Base-by-base conservation (phyloP, 2,888 invertebrate genomes). In the Diogma glabrata region DNA sequence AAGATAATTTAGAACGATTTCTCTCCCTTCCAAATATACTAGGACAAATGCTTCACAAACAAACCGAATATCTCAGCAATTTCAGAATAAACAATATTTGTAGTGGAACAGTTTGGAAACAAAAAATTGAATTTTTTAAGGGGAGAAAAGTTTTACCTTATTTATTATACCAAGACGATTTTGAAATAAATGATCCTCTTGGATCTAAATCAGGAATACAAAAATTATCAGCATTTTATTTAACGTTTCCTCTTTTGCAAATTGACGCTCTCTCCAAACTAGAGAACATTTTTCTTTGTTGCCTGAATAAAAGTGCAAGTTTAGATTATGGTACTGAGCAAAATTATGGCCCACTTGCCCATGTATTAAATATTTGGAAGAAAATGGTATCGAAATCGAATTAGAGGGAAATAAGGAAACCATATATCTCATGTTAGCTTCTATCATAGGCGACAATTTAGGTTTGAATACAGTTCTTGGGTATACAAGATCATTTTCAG, bases 181-280 rank as follows among this genome's bases (percentile, higher is more conserved):
- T 36, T 36, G 36, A 36, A 36, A 9, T 36, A 36, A 14, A 36
- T 14, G 16, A 36, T 36, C 14, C 16, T 36, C 16, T 36, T 8
- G 36, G 36, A 14, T 7, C 36, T 33, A 36, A 36, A 14, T 36
- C 36, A 14, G 36, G 36, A 3, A 14, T 14, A 36, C 33, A 53
- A 12, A 53, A 49, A 36, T 2, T 51, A 8, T 53, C 51, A 9
- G 48, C 33, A 8, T 33, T 51, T 17, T 53, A 53, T 10, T 38
- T 53, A 30, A 20, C 45, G 14, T 51, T 53, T 45, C 53, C 51
- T 10, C 22, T 49, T n/a, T 36, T 49, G 23, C n/a, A 49, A 19
- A 8, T 30, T 46, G 26, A 30, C 16, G 10, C 16, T 12, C 19
- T 43, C 12, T 52, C 49, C n/a, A 49, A 49, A 46, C 45, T 52